Evolutionary conservation across 2,113 vertebrate genomes (phyloP).

Genomic region (Dolichallabes microphthalmus): DNA sequence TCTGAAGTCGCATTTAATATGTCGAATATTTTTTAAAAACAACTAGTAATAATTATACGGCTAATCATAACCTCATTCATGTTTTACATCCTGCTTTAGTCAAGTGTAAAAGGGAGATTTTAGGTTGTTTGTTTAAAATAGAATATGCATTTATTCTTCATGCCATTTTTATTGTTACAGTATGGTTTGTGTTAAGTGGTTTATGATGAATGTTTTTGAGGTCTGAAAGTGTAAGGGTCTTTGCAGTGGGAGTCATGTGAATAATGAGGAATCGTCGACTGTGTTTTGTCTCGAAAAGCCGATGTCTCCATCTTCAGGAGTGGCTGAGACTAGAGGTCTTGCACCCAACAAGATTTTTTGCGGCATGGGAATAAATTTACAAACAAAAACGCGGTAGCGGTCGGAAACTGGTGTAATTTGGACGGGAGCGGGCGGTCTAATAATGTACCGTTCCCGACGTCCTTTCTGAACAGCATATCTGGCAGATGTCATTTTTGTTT

Average conservation of each 20-base stretch:
- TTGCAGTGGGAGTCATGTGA: constrained; percentile 52
- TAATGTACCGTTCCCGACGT: too few species aligned
- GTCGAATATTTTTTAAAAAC: constrained; percentile 60
- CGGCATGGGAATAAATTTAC: too few species aligned
- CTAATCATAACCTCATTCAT: constrained; percentile 58
- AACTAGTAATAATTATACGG: constrained; percentile 64
- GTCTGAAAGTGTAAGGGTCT: constrained; percentile 39
- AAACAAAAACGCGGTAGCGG: too few species aligned
- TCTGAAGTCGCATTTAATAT: constrained; percentile 71
- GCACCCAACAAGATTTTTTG: too few species aligned
- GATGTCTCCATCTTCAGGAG: constrained; percentile 63
- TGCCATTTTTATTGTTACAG: constrained; percentile 56
- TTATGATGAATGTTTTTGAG: constrained; percentile 50
- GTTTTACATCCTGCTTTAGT: constrained; percentile 45
- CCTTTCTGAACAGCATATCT: too few species aligned
- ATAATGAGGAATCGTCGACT: constrained; percentile 73
- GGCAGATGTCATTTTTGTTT: too few species aligned
- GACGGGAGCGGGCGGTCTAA: too few species aligned
- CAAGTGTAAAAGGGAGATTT: constrained; percentile 57
- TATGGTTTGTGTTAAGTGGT: constrained; percentile 53
- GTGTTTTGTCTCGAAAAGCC: constrained; percentile 51
- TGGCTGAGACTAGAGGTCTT: constrained; percentile 50
- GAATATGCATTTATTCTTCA: constrained; percentile 55
- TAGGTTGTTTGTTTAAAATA: constrained; percentile 28
- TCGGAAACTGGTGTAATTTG: too few species aligned